These are phyloP conservation scores for Quadroppia sp. DNA, from an alignment of 2,888 invertebrate genomes.

Conservation along the genomic window DNA sequence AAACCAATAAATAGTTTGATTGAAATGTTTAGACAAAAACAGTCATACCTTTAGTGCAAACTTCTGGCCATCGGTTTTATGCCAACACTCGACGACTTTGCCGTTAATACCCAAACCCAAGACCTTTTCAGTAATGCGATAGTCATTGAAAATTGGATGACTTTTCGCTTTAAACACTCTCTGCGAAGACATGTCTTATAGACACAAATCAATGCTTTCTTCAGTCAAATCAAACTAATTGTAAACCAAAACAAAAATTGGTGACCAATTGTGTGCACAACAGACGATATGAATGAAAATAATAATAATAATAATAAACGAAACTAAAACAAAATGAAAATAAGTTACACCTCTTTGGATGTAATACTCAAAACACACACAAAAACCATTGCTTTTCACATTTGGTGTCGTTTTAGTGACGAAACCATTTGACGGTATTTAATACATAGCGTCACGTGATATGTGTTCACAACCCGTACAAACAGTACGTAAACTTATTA, in stretches of 20 bases:
- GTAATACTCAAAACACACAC: not conserved
- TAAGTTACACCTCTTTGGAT: not conserved
- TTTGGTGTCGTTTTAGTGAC: not conserved
- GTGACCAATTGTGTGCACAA: too few species aligned
- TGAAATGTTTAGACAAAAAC: not conserved
- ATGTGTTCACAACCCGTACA: too few species aligned
- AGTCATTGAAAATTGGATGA: constrained; percentile 79
- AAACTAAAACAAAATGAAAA: not conserved
- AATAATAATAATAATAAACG: not conserved
- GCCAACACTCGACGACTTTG: constrained; percentile 92
- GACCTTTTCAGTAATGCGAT: constrained; percentile 84
- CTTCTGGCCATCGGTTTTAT: constrained; percentile 69
- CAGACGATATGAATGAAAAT: not conserved
- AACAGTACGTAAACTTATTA: too few species aligned
- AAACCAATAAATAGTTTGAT: not conserved
- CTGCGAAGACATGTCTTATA: not conserved
- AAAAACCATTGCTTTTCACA: too few species aligned
- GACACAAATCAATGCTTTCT: not conserved
- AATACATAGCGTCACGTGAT: not conserved
- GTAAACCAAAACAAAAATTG: too few species aligned
- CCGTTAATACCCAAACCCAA: constrained; percentile 97
- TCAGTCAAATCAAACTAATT: too few species aligned
- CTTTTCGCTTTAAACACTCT: constrained; percentile 59
- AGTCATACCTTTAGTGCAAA: constrained; percentile 79
- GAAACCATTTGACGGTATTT: not conserved